phyloP scores from a whole-genome alignment of 2,113 vertebrate species.

The Antechinus stuartii region DNA sequence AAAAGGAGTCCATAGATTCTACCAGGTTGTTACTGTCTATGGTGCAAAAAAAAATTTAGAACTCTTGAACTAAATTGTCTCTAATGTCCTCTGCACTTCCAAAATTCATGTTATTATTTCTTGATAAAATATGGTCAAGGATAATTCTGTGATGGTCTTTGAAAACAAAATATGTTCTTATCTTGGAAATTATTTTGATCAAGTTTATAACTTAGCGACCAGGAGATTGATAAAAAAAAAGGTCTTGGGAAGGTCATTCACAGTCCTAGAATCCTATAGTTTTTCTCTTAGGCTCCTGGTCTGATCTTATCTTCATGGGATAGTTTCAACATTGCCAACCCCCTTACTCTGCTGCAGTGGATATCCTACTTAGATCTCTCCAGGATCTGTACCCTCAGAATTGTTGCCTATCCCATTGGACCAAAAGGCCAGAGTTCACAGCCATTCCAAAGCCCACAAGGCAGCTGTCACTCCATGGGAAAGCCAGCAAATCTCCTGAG shows the following conservation, averaged over 20 bases:
- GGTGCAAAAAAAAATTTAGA: background rate
- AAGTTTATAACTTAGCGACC: background rate
- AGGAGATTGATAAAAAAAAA: background rate
- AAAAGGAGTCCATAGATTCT: background rate
- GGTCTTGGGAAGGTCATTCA: background rate
- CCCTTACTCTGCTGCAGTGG: background rate
- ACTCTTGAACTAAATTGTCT: background rate
- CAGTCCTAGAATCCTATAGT: background rate
- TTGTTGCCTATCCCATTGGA: background rate
- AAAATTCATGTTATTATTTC: background rate
- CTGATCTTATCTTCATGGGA: slow-evolving; percentile 20
- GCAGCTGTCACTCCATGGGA: background rate
- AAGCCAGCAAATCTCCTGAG: background rate
- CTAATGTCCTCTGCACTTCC: background rate
- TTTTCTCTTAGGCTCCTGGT: background rate
- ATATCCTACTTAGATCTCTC: background rate
- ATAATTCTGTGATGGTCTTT: background rate
- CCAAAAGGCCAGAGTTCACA: background rate
- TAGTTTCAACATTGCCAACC: background rate
- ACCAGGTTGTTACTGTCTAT: background rate
- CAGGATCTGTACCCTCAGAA: background rate
- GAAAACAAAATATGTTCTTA: background rate
- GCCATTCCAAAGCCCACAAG: background rate
- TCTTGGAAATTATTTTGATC: background rate
- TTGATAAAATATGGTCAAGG: background rate